These are phyloP conservation scores for Cephalotes varians DNA, from an alignment of 2,888 invertebrate species.

Conservation along the genomic window DNA sequence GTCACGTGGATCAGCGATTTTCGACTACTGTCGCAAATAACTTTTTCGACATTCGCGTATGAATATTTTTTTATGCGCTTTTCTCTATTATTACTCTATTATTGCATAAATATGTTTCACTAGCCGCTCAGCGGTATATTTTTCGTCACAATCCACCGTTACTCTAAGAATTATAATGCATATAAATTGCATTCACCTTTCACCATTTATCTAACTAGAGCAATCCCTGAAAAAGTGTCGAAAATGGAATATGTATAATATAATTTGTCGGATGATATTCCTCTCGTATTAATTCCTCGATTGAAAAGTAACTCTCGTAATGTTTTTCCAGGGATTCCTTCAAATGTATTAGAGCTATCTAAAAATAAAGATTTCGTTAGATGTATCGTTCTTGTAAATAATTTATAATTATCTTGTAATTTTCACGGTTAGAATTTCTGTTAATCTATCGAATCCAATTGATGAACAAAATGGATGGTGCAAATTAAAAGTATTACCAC, in stretches of 20 bases:
- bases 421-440: neutral
- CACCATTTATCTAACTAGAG: slow-evolving; percentile 34
- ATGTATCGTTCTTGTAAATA: neutral
- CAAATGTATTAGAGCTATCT: neutral
- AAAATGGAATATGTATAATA: neutral
- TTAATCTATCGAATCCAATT: neutral
- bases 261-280: neutral
- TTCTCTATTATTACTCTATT: slow-evolving; percentile 46
- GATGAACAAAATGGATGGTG: neutral
- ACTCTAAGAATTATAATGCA: slow-evolving; percentile 30
- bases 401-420: slow-evolving; percentile 8
- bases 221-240: slow-evolving; percentile 28
- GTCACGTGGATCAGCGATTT: slow-evolving; percentile 53
- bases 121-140: slow-evolving; percentile 32
- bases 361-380: neutral
- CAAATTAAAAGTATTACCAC: slow-evolving; percentile 39
- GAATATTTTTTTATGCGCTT: slow-evolving; percentile 26
- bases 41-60: slow-evolving; percentile 18
- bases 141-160: slow-evolving; percentile 1
- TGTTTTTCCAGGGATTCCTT: neutral
- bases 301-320: neutral
- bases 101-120: slow-evolving; percentile 47
- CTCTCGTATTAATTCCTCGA: neutral
- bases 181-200: slow-evolving; percentile 27
- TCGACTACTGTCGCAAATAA: neutral